Percentiles rank a stretch among this genome's conserved stretches.
Conservation (phyloP, 2,113 vertebrate species). For the Etia nguti region DNA sequence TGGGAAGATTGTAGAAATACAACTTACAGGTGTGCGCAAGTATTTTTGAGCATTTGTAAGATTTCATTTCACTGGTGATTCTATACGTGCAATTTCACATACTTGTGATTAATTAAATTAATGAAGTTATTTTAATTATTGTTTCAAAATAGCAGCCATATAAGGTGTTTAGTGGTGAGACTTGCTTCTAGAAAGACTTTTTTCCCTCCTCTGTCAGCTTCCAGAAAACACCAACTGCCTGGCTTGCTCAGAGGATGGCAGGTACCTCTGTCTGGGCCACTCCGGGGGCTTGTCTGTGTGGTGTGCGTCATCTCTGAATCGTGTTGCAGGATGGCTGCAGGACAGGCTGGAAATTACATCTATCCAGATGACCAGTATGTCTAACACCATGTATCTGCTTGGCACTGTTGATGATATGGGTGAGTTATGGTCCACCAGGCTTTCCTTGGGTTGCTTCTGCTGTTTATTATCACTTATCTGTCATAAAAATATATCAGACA, state of each 20-base stretch:
- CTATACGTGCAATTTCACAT: neutral
- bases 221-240: slow-evolving; percentile 73
- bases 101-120: neutral
- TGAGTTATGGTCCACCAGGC: slow-evolving; percentile 28
- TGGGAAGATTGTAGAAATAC: neutral
- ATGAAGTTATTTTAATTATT: neutral
- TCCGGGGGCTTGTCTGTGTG: slow-evolving; percentile 74
- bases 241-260: slow-evolving; percentile 64
- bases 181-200: neutral
- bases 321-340: slow-evolving; percentile 67
- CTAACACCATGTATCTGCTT: slow-evolving; percentile 59
- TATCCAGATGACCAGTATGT: slow-evolving; percentile 62
- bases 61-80: neutral
- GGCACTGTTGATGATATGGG: slow-evolving; percentile 83
- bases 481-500: neutral
- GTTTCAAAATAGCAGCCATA: neutral
- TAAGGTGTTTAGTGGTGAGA: neutral
- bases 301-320: slow-evolving; percentile 15
- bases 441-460: neutral
- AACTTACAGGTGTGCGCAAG: neutral
- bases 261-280: slow-evolving; percentile 75
- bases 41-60: neutral
- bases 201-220: slow-evolving; percentile 63
- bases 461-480: neutral
- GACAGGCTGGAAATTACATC: slow-evolving; percentile 69